Base-by-base conservation (phyloP, 2,888 invertebrate species). In the Sisyra terminalis region DNA sequence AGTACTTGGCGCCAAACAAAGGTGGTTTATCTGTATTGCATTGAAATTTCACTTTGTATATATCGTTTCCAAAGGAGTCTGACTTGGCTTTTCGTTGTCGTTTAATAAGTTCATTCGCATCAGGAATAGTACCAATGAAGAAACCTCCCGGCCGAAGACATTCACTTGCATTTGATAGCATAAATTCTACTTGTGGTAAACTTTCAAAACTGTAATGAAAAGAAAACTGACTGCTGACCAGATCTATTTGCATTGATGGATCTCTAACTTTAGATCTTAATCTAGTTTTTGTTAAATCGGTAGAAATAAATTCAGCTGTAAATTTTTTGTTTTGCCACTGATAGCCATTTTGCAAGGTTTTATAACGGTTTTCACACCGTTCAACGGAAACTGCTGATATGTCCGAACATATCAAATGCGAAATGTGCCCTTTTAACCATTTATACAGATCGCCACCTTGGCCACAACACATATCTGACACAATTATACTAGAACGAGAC, bases 391-490 rank as follows among this genome's bases (percentile, higher is more conserved):
- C 79, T 35, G 78, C 80, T 1, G 98, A 97, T 53, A 98, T 92
- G 60, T 98, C 94, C 38, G 85, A 83, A 64, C 89, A 90, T 44
- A 93, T 78, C 13, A 92, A 67, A 61, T 87, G 83, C 2, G 75
- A 71, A 40, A 93, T 84, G 46, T 73, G 65, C 41, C 74, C 82
- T 57, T 86, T 89, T 46, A 76, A 75, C 90, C 97, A 99, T 63
- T 99, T 99, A n/a, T 85, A 69, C 29, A 98, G 67, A 62, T 99
- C 98, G 2, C 98, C 98, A 14, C 98, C 98, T 69, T 99, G 99
- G 1, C 98, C 98, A 59, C 94, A 94, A 52, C 94, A 92, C 70
- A 98, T 78, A 60, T 98, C 98, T 42, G 96, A 65, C 0, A 92
- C 87, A 45, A 73, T 70, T 24, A 86, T 52, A 1, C 75, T 69